These are phyloP conservation scores for Heptranchias perlo DNA, from an alignment of 2,113 vertebrate species.

Conservation along the genomic window DNA sequence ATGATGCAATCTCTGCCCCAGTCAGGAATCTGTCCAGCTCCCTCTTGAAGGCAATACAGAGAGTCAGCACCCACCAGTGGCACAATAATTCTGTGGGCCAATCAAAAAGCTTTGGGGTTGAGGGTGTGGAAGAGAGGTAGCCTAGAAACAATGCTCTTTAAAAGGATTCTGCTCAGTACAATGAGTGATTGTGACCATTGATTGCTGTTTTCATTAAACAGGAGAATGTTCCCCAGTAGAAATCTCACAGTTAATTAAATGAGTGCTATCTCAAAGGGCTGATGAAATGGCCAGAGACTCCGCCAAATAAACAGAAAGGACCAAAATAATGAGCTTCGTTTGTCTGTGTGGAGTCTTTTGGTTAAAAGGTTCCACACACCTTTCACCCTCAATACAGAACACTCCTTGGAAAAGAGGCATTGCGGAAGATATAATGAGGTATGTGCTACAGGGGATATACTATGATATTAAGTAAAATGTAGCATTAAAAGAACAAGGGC, in stretches of 20 bases:
- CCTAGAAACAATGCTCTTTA: background rate
- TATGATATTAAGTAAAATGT: background rate
- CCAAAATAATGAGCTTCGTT: background rate
- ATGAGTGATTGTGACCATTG: background rate
- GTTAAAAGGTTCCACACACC: background rate
- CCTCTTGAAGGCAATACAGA: too few relatives aligned
- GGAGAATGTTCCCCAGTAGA: background rate
- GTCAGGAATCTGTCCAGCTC: too few relatives aligned
- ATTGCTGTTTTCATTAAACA: background rate
- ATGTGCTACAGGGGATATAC: background rate
- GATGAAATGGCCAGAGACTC: background rate
- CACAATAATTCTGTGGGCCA: background rate
- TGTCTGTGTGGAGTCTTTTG: slow-evolving; percentile 6
- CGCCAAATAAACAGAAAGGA: background rate
- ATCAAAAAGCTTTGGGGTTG: background rate
- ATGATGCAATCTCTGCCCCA: background rate
- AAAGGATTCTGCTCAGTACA: background rate
- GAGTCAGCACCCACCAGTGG: background rate
- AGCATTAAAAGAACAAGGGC: background rate
- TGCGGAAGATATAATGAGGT: slow-evolving; percentile 1
- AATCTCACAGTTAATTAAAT: background rate
- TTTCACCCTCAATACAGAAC: background rate
- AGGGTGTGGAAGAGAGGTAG: background rate
- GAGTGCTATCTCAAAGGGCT: background rate
- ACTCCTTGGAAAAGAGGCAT: background rate